Percentiles rank a stretch among this genome's conserved stretches.
These are phyloP conservation scores for Bradynema listronoti DNA, from an alignment of 1,140 invertebrate genomes.

Conservation along the genomic window DNA sequence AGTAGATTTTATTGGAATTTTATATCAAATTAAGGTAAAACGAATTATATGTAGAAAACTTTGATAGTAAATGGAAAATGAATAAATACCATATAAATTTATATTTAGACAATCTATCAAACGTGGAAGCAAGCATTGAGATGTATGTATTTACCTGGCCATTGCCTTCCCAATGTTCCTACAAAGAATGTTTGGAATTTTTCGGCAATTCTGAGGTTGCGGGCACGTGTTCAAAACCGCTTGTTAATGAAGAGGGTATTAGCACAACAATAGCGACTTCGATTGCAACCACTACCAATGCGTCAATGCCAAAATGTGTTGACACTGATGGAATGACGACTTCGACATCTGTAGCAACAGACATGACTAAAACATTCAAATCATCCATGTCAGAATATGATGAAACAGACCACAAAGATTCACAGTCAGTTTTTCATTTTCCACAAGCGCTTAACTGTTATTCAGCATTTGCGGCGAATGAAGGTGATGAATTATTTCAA, in stretches of 20 bases:
- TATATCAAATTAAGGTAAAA: too few species aligned
- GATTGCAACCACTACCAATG: too few species aligned
- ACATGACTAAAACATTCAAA: neutral
- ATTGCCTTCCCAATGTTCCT: constrained; percentile 25
- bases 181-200: too few species aligned
- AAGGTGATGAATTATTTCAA: constrained; percentile 24
- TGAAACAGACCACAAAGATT: neutral
- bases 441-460: neutral
- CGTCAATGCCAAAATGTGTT: too few species aligned
- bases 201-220: neutral
- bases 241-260: too few species aligned
- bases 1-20: too few species aligned
- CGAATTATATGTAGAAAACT: too few species aligned
- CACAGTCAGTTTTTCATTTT: constrained; percentile 7
- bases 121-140: constrained; percentile 25
- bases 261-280: too few species aligned
- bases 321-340: constrained; percentile 2
- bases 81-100: constrained; percentile 3
- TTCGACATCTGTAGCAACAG: neutral
- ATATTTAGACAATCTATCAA: neutral
- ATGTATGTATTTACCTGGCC: constrained; percentile 46
- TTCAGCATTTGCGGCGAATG: neutral
- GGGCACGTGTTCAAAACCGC: too few species aligned
- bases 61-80: too few species aligned
- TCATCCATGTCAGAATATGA: neutral